Conservation (phyloP, 2,113 vertebrate genomes). For the Bos indicus region DNA sequence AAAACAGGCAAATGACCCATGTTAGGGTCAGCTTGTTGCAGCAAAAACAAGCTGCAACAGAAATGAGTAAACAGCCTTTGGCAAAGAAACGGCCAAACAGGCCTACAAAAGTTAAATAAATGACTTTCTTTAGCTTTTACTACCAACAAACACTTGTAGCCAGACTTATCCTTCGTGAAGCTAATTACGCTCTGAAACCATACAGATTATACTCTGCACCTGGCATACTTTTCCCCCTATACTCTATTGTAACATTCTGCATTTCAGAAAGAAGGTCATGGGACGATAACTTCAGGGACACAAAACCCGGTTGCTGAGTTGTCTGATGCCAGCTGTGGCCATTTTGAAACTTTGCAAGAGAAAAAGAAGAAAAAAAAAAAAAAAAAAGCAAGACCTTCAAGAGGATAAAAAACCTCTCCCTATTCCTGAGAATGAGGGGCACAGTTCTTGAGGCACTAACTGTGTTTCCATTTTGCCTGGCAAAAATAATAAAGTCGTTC, state of each 20-base stretch:
- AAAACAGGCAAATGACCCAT: not conserved
- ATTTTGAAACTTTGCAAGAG: not conserved
- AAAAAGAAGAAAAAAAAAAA: not conserved
- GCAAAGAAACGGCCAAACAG: not conserved
- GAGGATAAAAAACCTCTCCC: not conserved
- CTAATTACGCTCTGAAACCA: not conserved
- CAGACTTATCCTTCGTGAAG: not conserved
- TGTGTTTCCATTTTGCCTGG: not conserved
- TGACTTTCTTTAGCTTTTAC: not conserved
- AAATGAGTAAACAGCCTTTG: not conserved
- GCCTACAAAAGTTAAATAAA: not conserved
- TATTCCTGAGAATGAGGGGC: not conserved
- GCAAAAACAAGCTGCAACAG: not conserved
- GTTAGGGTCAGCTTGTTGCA: not conserved
- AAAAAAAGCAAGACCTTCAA: not conserved
- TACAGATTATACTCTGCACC: not conserved
- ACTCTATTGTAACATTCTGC: not conserved
- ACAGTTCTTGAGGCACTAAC: not conserved
- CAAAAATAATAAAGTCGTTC: not conserved
- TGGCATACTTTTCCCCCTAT: not conserved
- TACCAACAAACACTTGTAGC: not conserved
- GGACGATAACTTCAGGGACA: not conserved
- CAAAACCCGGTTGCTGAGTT: rapidly evolving
- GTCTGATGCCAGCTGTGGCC: not conserved
- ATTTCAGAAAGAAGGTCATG: not conserved